These are phyloP conservation scores for Cacatua alba DNA, from an alignment of 2,113 vertebrate species.

Conservation along the genomic window DNA sequence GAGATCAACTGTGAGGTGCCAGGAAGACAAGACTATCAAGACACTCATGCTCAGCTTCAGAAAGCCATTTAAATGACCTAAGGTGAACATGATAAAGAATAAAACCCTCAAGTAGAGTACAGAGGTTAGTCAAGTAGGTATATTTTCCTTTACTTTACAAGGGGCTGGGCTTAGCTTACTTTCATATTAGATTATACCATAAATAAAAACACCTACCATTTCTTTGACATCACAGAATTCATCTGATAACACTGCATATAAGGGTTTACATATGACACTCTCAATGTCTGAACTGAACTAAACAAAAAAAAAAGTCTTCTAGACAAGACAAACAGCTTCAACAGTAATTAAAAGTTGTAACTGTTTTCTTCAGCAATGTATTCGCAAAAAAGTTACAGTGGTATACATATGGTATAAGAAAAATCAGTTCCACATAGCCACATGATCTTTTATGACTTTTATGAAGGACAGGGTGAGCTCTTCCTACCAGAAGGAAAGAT, in stretches of 20 bases:
- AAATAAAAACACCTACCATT: neutral
- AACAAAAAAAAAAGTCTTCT: neutral
- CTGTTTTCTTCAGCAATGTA: fast-evolving
- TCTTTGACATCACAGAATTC: neutral
- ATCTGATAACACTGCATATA: neutral
- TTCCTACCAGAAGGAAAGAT: neutral
- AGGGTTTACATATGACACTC: neutral
- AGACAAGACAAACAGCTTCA: neutral
- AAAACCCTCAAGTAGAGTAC: neutral
- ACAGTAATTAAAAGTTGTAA: neutral
- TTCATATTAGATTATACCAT: neutral
- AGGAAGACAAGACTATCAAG: neutral
- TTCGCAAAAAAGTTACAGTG: neutral
- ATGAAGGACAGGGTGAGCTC: neutral
- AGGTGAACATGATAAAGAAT: neutral
- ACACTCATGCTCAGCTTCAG: neutral
- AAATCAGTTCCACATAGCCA: neutral
- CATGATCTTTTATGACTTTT: neutral
- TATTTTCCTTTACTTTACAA: neutral
- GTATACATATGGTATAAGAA: neutral
- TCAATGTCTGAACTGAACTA: neutral
- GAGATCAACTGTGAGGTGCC: neutral
- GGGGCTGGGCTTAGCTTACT: neutral
- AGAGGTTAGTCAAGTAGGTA: neutral
- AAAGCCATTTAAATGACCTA: neutral